phyloP scores from a whole-genome alignment of 2,113 vertebrate genomes.

The Fregetta grallaria region DNA sequence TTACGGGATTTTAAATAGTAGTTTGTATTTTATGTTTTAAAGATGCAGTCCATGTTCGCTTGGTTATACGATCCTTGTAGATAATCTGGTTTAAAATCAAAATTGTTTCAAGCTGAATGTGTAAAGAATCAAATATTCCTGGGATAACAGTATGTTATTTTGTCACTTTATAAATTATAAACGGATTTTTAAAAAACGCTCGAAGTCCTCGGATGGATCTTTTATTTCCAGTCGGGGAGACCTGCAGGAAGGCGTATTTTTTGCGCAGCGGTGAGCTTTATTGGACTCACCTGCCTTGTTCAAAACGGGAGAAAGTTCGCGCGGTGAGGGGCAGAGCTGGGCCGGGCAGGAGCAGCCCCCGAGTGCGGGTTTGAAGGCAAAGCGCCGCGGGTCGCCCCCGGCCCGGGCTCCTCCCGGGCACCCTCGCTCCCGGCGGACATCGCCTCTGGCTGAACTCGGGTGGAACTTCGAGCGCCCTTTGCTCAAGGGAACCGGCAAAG shows the following conservation, averaged over 20 bases:
- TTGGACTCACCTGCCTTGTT: background rate
- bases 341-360: background rate
- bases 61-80: background rate
- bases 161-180: constrained; percentile 69
- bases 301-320: background rate
- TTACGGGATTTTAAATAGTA: constrained; percentile 33
- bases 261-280: background rate
- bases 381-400: background rate
- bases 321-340: background rate
- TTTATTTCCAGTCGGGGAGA: background rate
- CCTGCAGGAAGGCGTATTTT: background rate
- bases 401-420: background rate
- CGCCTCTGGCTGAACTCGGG: background rate
- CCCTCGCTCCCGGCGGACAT: background rate
- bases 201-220: constrained; percentile 41
- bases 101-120: constrained; percentile 41
- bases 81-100: constrained; percentile 27
- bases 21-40: constrained; percentile 40
- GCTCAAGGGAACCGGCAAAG: background rate
- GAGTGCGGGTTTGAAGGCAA: background rate
- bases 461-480: background rate
- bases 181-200: constrained; percentile 49
- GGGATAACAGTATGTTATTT: constrained; percentile 62
- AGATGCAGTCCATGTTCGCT: background rate
- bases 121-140: constrained; percentile 52